phyloP scores from a whole-genome alignment of 2,797 vertebrate genomes.

The Rhincodon typus region DNA sequence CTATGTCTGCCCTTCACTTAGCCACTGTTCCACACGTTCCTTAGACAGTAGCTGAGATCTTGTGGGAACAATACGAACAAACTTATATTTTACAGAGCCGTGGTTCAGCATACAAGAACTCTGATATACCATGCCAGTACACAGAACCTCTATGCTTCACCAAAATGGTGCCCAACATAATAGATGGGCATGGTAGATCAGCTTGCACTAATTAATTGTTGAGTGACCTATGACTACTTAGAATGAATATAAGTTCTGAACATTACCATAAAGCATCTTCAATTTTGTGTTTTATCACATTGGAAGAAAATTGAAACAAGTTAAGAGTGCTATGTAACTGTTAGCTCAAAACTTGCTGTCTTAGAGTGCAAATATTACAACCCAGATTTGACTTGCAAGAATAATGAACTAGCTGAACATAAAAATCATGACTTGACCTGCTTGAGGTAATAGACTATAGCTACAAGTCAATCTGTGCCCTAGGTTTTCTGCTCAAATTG shows the following conservation, averaged over 20 bases:
- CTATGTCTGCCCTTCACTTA: background rate
- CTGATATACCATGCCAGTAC: background rate
- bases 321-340: background rate
- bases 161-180: background rate
- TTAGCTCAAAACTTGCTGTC: background rate
- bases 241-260: background rate
- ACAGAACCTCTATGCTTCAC: background rate
- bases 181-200: background rate
- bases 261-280: background rate
- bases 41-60: background rate
- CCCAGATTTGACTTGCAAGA: background rate
- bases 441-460: background rate
- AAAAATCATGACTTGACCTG: background rate
- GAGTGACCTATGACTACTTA: background rate
- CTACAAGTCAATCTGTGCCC: background rate
- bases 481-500: background rate
- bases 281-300: background rate
- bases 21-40: background rate
- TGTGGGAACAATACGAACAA: background rate
- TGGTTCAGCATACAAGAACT: background rate
- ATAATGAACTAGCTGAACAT: background rate
- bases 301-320: background rate
- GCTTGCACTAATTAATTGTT: background rate
- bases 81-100: too few species aligned
- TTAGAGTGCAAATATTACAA: background rate